Conservation (phyloP, 2,113 vertebrate genomes). For the Xiphophorus hellerii region DNA sequence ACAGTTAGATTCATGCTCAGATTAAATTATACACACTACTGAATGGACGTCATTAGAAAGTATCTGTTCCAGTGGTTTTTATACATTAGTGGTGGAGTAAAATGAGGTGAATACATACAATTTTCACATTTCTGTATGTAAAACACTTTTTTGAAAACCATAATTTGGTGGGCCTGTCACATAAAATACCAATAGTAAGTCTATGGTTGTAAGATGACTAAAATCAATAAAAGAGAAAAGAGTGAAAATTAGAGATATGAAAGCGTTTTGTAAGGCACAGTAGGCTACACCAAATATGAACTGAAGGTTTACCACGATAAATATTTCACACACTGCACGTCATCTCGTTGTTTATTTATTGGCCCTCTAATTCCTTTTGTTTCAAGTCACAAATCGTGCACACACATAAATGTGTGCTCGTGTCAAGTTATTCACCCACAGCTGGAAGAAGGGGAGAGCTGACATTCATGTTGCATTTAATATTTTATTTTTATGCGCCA, state of each 20-base stretch:
- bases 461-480: constrained; percentile 25
- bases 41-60: background rate
- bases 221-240: background rate
- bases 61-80: background rate
- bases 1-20: background rate
- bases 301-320: background rate
- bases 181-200: too few species aligned
- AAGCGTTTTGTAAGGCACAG: background rate
- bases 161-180: too few species aligned
- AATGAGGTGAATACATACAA: too few species aligned
- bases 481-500: constrained; percentile 15
- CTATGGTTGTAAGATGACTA: background rate
- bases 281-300: constrained; percentile 3
- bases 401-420: background rate
- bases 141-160: too few species aligned
- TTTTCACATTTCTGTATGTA: too few species aligned
- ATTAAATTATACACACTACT: background rate
- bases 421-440: background rate
- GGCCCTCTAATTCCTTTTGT: background rate
- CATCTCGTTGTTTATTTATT: background rate
- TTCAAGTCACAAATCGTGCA: background rate
- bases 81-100: background rate
- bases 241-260: background rate
- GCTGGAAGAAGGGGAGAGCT: background rate
- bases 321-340: background rate